Evolutionary conservation across 1,140 invertebrate species (phyloP), one percentile per base, ranked within the genome.

Genomic region (Wiebesia pumilae): DNA sequence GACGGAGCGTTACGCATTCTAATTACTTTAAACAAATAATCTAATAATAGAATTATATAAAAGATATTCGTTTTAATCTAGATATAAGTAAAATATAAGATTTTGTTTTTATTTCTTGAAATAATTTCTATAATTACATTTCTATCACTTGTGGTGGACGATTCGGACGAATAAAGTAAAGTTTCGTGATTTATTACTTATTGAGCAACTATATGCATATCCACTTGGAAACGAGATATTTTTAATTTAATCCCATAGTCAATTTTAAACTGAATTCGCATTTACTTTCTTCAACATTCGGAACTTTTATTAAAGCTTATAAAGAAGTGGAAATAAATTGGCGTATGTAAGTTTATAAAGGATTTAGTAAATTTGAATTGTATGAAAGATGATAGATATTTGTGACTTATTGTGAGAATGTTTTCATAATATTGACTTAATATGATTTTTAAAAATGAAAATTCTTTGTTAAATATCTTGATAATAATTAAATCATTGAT

Each of bases 121-220:
- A 75, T 75, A 75, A 38, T 75, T 75, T 75, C 14, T 75, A n/a
- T 43, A 75, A 75, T 75, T 43, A 75, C 38, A n/a, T 75, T 75
- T 40, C 71, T 30, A 75, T 38, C 24, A 75, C 33, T 75, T 24
- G 71, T 10, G 40, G 38, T 43, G 24, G 71, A 75, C 27, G 71
- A 12, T 24, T n/a, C 40, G 71, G 12, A 27, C 30, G 38, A 38
- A 75, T 75, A 75, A 75, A 75, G 71, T 75, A 75, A 75, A 75
- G 71, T 75, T 75, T 24, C 43, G 40, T 75, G 38, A 75, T 75
- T 75, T 75, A 75, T 75, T 7, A 38, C 14, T 38, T 24, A 43
- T 75, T 43, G 71, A 75, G 10, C 33, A 43, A 43, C 71, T 75
- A 43, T 38, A 75, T 75, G 71, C 43, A 38, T 75, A 75, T 27